Percentiles rank a stretch among this genome's conserved stretches.
These are phyloP conservation scores for rabbit (Oryctolagus cuniculus) DNA, from an alignment of 2,113 vertebrate species.

Conservation along the genomic window DNA sequence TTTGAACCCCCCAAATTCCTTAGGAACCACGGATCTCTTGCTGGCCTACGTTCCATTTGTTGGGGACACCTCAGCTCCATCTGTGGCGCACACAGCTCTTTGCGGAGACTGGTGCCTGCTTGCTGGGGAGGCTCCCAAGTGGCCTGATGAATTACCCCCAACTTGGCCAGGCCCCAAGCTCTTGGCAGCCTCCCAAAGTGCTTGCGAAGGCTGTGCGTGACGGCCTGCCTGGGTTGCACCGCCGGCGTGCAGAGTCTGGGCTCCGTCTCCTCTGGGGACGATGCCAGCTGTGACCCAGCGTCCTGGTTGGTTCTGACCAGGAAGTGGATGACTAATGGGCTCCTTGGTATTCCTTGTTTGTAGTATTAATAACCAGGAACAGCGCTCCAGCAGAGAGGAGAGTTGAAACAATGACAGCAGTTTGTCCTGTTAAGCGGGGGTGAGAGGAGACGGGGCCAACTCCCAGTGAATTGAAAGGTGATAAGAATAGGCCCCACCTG, in stretches of 20 bases:
- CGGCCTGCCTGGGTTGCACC: fast-evolving
- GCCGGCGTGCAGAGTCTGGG: neutral
- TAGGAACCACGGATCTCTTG: neutral
- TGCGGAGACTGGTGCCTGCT: neutral
- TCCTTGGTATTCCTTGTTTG: conserved; percentile 39
- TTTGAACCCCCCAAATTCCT: neutral
- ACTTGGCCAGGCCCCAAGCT: conserved; percentile 2
- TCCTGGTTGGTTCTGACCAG: conserved; percentile 21
- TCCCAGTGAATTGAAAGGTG: conserved; percentile 5
- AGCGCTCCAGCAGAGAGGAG: neutral
- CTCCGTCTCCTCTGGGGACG: conserved; percentile 6
- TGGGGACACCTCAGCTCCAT: neutral
- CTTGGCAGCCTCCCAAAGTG: conserved; percentile 30
- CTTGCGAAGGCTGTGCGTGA: neutral
- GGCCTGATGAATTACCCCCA: neutral
- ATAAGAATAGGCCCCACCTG: neutral
- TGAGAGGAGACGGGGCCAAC: neutral
- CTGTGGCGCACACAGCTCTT: neutral
- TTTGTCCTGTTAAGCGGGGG: neutral
- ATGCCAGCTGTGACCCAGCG: neutral
- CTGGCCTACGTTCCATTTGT: neutral
- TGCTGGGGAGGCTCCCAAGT: neutral
- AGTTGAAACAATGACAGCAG: conserved; percentile 33
- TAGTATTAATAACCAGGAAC: conserved; percentile 11
- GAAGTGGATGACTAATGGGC: neutral